Conservation (phyloP, 1,140 invertebrate genomes). For the Caenorhabditis elegans region WBcel235 BX284604.4:2504001-2504500, state of each 20-base stretch:
- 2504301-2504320: constrained; percentile 18
- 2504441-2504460: constrained; percentile 47
- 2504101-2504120: no score
- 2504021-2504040: no score
- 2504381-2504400: constrained; percentile 21
- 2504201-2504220: background rate
- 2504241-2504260: no score
- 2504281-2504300: background rate
- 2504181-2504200: background rate
- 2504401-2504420: background rate
- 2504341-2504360: constrained; percentile 3
- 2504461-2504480: constrained; percentile 20
- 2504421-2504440: constrained; percentile 39
- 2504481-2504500: constrained; percentile 25
- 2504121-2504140: no score
- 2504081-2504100: no score
- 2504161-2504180: no score
- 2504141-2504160: no score
- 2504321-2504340: constrained; percentile 36
- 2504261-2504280: no score
- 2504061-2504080: no score
- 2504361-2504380: constrained; percentile 23
- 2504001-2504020: no score
- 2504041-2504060: no score
- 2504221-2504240: no score